phyloP scores from a whole-genome alignment of 2,113 vertebrate species.

The Phalacrocorax pelagicus region DNA sequence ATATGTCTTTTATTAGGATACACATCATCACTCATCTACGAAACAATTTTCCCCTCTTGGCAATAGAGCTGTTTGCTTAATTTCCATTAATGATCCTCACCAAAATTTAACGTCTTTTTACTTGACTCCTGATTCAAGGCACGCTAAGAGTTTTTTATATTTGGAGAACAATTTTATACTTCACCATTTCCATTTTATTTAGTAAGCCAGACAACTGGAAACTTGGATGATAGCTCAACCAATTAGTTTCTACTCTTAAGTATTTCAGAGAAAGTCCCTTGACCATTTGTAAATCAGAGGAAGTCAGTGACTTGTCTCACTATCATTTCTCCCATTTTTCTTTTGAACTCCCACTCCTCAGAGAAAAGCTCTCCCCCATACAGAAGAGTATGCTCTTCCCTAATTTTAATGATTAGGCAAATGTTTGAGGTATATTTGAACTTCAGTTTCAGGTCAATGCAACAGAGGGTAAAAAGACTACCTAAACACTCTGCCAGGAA shows the following conservation, averaged over 20 bases:
- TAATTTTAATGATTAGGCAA: not conserved
- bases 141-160: not conserved
- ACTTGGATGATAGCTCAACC: not conserved
- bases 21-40: constrained; percentile 14
- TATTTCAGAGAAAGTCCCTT: not conserved
- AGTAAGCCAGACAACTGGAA: constrained; percentile 10
- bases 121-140: not conserved
- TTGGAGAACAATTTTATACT: not conserved
- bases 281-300: not conserved
- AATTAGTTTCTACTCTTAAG: not conserved
- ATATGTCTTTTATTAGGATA: constrained; percentile 51
- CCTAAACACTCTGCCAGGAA: not conserved
- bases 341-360: not conserved
- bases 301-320: not conserved
- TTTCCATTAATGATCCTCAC: constrained; percentile 46
- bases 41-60: constrained; percentile 22
- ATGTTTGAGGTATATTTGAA: not conserved
- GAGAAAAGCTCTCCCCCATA: not conserved
- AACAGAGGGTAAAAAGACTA: not conserved
- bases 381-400: not conserved
- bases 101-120: not conserved
- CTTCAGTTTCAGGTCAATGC: not conserved
- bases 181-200: not conserved
- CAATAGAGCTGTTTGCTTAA: not conserved
- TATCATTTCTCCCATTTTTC: not conserved